Evolutionary conservation across 2,113 vertebrate species (phyloP), one percentile per base, ranked within the genome.

Genomic region (Phalacrocorax brasilianus): DNA sequence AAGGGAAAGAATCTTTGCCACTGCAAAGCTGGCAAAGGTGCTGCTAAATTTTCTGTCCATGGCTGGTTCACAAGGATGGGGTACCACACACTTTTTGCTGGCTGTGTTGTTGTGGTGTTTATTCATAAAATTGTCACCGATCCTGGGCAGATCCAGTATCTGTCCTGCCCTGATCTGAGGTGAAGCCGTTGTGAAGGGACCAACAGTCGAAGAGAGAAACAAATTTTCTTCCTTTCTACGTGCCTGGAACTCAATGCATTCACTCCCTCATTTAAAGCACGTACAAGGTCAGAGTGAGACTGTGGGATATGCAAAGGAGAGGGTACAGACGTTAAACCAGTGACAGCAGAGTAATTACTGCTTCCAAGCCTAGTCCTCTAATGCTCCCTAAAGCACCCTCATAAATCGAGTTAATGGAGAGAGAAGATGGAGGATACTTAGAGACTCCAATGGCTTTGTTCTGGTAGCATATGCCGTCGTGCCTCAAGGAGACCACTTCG

Each of bases 321-420:
- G 40, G 49, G 45, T n/a, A 90, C 90, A 88, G 58, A 67, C 0
- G 1, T 83, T 88, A 94, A 93, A 91, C 40, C 45, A 45, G 21
- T 79, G 87, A 65, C 88, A 93, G 91, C 55, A 84, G 66, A 92
- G 65, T 95, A 94, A 92, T 97, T 92, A 75, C 66, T 70, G 63
- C 90, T 92, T 86, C 53, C 47, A 59, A 77, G 32, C 55, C 68
- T 67, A 30, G 42, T 71, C 70, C 56, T 93, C 20, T 5, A 93
- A 53, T 24, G 73, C 35, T 87, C 61, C 79, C 85, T 93, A 40
- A 94, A 89, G 84, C 70, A 81, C 56, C 20, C 63, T 89, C 70
- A 81, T 93, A 91, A 95, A 67, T 72, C 8, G 35, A 81, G 40
- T 85, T 97, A 92, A 96, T 80, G 63, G 72, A 77, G 59, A 67